phyloP scores from a whole-genome alignment of 2,797 vertebrate species.

The Intellagama lesueurii region DNA sequence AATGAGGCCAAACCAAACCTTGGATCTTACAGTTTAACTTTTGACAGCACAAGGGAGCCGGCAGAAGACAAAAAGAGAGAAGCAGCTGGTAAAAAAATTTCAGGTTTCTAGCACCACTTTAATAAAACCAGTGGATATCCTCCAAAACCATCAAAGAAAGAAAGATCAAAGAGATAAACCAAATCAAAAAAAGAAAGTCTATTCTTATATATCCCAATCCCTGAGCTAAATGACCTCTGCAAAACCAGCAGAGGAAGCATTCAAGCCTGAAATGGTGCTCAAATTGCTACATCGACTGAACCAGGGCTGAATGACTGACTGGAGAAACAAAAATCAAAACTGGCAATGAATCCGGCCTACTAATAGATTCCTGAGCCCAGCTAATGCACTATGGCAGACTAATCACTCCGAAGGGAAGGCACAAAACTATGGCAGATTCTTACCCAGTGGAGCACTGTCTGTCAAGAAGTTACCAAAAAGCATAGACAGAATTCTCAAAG shows the following conservation, averaged over 20 bases:
- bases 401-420: background rate
- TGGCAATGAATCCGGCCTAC: background rate
- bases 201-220: conserved; percentile 13
- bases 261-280: conserved; percentile 32
- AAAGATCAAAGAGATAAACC: conserved; percentile 25
- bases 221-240: conserved; percentile 21
- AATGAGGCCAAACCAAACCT: background rate
- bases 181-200: background rate
- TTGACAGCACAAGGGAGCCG: too few species aligned
- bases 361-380: background rate
- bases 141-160: conserved; percentile 8
- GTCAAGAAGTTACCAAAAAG: background rate
- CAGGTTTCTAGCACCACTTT: background rate
- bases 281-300: conserved; percentile 19
- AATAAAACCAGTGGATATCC: background rate
- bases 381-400: background rate
- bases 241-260: conserved; percentile 14
- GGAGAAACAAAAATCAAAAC: conserved; percentile 15
- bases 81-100: too few species aligned
- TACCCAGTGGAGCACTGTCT: background rate
- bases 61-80: background rate
- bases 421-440: conserved; percentile 1
- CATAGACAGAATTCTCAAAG: background rate
- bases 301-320: background rate
- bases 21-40: background rate